Conservation (phyloP, 2,888 invertebrate genomes). For the Patella caerulea region DNA sequence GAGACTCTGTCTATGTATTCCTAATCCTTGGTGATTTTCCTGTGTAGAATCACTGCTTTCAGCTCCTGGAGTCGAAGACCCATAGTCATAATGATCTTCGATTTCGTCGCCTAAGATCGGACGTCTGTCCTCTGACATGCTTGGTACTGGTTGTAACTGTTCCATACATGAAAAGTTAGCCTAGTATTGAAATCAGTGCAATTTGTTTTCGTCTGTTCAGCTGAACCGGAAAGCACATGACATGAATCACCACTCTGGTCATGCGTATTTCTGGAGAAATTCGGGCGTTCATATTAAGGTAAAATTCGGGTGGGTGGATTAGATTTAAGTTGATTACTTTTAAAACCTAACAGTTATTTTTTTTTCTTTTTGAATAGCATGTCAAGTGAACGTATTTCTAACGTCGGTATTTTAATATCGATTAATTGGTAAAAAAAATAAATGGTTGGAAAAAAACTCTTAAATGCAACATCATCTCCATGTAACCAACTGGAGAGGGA, state of each 20-base stretch:
- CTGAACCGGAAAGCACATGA: constrained; percentile 22
- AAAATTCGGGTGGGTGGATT: not conserved
- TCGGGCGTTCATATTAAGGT: not conserved
- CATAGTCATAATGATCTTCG: not conserved
- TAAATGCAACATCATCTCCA: no score
- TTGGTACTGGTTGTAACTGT: not conserved
- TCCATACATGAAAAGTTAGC: not conserved
- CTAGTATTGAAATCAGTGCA: not conserved
- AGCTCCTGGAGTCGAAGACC: not conserved
- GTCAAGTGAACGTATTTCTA: no score
- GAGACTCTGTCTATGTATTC: not conserved
- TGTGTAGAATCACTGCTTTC: not conserved
- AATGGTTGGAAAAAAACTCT: no score
- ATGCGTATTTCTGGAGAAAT: not conserved
- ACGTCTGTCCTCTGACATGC: not conserved
- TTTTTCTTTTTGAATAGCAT: no score
- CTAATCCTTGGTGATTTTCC: not conserved
- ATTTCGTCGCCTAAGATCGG: not conserved
- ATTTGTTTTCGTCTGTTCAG: constrained; percentile 9
- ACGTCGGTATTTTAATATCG: no score
- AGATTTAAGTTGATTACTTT: constrained; percentile 4
- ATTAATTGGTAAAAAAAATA: no score
- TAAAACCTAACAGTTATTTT: no score
- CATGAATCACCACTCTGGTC: not conserved
- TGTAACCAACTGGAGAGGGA: no score